phyloP scores from a whole-genome alignment of 2,113 vertebrate genomes.

The Chauna torquata region DNA sequence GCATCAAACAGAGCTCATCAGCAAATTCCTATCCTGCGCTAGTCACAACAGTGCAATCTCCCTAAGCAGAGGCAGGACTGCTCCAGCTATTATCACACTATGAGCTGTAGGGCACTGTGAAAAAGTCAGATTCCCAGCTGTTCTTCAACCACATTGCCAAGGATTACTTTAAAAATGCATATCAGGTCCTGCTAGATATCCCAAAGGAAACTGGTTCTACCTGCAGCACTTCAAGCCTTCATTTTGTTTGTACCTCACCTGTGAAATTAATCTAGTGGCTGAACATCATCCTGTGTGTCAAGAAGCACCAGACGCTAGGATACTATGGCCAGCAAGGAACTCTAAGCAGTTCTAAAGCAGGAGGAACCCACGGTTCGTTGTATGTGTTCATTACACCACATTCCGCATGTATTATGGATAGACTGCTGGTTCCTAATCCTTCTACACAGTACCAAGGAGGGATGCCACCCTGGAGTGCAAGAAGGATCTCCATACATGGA shows the following conservation, averaged over 20 bases:
- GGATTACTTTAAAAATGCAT: neutral
- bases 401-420: neutral
- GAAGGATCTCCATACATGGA: neutral
- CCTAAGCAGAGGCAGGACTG: neutral
- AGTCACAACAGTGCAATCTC: neutral
- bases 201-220: neutral
- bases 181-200: neutral
- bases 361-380: neutral
- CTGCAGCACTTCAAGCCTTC: neutral
- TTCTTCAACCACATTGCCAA: neutral
- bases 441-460: neutral
- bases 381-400: neutral
- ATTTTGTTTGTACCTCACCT: neutral
- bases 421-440: neutral
- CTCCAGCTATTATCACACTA: neutral
- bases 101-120: rapidly evolving
- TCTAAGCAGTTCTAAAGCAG: neutral
- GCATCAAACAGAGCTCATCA: neutral
- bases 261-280: neutral
- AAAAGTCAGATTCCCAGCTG: neutral
- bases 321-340: neutral
- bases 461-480: neutral
- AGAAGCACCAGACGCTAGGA: neutral
- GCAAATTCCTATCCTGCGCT: neutral
- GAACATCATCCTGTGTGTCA: neutral